Evolutionary conservation across 1,140 invertebrate genomes (phyloP).

Genomic region (Lepidotrigona ventralis): DNA sequence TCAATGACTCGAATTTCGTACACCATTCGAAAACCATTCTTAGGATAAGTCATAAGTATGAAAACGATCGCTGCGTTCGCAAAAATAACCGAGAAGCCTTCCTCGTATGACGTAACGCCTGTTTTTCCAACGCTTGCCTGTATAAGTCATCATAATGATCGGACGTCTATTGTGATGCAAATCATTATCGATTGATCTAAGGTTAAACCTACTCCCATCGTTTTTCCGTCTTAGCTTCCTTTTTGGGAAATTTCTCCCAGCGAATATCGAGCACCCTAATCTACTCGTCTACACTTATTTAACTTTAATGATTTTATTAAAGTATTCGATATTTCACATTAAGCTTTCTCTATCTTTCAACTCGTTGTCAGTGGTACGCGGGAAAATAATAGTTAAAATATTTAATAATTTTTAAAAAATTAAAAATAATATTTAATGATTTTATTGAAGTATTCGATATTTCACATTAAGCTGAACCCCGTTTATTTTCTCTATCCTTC

Average conservation of each 20-base stretch:
- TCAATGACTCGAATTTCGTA: not conserved
- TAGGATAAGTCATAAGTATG: not conserved
- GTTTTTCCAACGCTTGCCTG: slow-evolving; percentile 33
- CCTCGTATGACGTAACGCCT: slow-evolving; percentile 48
- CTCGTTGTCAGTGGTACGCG: no score
- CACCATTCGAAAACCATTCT: not conserved
- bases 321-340: no score
- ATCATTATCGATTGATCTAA: slow-evolving; percentile 10
- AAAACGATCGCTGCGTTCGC: not conserved
- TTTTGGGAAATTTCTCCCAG: not conserved
- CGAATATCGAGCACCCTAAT: not conserved
- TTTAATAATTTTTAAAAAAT: no score
- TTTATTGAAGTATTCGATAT: no score
- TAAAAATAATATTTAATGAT: no score
- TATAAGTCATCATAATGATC: slow-evolving; percentile 14
- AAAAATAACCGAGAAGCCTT: slow-evolving; percentile 34
- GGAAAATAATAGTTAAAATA: no score
- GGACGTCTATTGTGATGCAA: slow-evolving; percentile 7
- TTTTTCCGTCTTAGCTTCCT: not conserved
- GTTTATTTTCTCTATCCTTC: no score
- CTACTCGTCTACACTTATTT: no score
- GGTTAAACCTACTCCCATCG: slow-evolving; percentile 1
- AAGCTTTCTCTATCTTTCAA: no score
- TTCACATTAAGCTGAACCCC: no score
- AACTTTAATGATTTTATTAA: no score